Evolutionary conservation across 2,113 vertebrate species (phyloP).

Genomic region (Raphicerus campestris): DNA sequence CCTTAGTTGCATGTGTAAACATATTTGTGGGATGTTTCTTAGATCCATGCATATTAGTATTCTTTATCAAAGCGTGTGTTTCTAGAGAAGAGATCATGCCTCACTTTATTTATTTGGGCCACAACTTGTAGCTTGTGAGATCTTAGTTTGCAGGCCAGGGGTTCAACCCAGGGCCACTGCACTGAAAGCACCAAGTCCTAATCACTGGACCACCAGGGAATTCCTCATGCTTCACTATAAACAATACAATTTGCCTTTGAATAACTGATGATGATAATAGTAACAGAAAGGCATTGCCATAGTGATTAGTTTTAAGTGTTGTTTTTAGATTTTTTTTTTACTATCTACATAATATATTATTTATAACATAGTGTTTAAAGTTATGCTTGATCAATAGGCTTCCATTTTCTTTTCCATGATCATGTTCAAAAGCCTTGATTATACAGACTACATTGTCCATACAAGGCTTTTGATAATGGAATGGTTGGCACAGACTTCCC

Average conservation of each 20-base stretch:
- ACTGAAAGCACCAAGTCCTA: background rate
- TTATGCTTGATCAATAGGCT: background rate
- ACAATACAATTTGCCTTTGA: background rate
- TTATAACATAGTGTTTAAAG: background rate
- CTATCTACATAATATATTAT: background rate
- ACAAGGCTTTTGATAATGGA: conserved; percentile 9
- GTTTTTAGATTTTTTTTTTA: background rate
- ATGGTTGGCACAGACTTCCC: background rate
- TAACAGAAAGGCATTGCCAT: background rate
- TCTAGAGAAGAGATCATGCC: background rate
- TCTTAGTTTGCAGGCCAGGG: background rate
- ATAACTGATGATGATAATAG: background rate
- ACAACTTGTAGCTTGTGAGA: background rate
- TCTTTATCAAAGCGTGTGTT: background rate
- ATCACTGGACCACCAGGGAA: background rate
- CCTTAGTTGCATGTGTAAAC: background rate
- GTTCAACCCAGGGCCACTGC: background rate
- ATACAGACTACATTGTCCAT: background rate
- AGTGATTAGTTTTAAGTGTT: conserved; percentile 12
- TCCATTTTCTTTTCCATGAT: conserved; percentile 8
- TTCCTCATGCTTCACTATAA: background rate
- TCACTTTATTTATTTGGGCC: background rate
- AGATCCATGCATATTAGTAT: background rate
- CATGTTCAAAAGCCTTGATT: background rate
- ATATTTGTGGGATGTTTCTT: background rate